Evolutionary conservation across 2,797 vertebrate species (phyloP).

Genomic region (Alcedo atthis): DNA sequence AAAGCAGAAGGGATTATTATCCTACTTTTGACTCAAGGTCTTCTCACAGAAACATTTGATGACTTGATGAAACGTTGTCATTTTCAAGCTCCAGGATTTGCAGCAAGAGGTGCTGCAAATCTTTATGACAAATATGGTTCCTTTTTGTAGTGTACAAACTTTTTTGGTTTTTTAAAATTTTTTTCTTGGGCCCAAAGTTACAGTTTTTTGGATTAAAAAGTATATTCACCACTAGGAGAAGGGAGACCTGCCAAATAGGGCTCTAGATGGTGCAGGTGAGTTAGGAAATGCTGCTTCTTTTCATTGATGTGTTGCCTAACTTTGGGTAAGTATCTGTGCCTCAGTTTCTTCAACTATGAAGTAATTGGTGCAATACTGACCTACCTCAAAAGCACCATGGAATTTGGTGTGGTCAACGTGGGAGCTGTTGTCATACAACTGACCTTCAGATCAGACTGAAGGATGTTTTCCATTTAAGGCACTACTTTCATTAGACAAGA

Average conservation of each 20-base stretch:
- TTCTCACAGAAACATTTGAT: background rate
- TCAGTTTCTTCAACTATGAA: background rate
- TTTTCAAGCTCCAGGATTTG: background rate
- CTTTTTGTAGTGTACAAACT: background rate
- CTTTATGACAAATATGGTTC: background rate
- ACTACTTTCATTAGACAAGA: background rate
- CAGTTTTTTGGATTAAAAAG: background rate
- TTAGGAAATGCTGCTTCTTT: constrained; percentile 10
- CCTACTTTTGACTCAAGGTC: background rate
- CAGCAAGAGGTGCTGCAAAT: background rate
- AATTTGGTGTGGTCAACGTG: background rate
- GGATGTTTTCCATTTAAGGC: background rate
- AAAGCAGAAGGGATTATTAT: background rate
- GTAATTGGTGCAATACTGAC: background rate
- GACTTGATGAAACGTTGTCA: rapidly evolving
- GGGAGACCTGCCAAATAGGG: background rate
- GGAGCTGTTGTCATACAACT: background rate
- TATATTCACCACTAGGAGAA: background rate
- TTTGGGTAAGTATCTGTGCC: background rate
- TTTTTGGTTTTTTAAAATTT: background rate
- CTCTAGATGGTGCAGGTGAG: constrained; percentile 64
- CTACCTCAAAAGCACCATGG: background rate
- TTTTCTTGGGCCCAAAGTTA: background rate
- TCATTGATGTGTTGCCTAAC: background rate
- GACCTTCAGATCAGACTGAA: background rate